Evolutionary conservation across 2,888 invertebrate genomes (phyloP), one percentile per base, ranked within the genome.

Genomic region (Dastarcus helophoroides): DNA sequence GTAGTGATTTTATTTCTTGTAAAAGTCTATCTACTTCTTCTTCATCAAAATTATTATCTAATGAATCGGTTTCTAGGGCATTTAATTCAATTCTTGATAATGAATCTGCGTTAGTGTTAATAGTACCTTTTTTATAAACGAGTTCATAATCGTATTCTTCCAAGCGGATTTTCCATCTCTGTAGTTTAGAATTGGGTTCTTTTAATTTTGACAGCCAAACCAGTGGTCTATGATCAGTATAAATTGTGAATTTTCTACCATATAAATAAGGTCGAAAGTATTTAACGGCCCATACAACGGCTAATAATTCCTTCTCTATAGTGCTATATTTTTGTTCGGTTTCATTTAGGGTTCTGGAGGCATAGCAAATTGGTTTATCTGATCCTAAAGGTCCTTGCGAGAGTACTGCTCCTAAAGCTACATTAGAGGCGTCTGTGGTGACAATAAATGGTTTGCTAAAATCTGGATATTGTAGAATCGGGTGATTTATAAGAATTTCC

Each of bases 141-240:
- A 32, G 14, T 8, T 43, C 34, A 10, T 42, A 44, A 8, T 50
- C 41, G 14, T 32, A 49, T 31, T 51, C 51, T 28, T 44, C 40
- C 12, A 50, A 29, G 31, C 39, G 47, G 8, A 55, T 28, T n/a
- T 46, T 35, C 56, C 54, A 58, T 3, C 56, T 27, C 2, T 47
- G 48, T 3, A 58, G 33, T 41, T 53, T 48, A 0, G 51, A 49
- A 13, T 52, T 54, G 1, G 56, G 56, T n/a, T 59, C 54, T 40
- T 56, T 56, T 1, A 57, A 22, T 0, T 37, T 46, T 41, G 52
- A 46, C 0, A 58, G 29, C 49, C 53, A 58, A 2, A 38, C 41
- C 3, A 58, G 29, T 1, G 53, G 53, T 26, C 46, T 39, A 28
- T 60, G 58, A 26, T 61, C 59, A 1, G 58, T 60, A 4, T 52